These are phyloP conservation scores for Canis aureus DNA, from an alignment of 2,113 vertebrate genomes.

Conservation along the genomic window DNA sequence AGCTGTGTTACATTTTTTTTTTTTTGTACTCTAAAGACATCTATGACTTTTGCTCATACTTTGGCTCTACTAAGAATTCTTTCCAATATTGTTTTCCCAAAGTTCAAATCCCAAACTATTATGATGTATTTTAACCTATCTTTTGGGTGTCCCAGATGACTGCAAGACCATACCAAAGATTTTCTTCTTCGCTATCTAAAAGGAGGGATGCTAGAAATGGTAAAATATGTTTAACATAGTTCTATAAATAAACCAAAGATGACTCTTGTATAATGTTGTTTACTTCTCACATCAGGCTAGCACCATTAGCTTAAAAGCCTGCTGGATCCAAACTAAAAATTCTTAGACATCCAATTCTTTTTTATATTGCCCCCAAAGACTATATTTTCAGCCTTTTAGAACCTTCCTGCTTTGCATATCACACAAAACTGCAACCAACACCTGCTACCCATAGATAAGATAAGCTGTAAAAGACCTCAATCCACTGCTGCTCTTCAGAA, in stretches of 20 bases:
- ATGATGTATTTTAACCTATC: background rate
- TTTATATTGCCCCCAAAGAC: background rate
- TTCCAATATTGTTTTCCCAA: background rate
- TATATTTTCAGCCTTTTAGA: background rate
- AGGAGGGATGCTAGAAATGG: background rate
- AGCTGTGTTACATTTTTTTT: background rate
- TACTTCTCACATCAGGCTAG: background rate
- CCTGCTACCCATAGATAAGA: background rate
- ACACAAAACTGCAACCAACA: background rate
- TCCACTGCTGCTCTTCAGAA: background rate
- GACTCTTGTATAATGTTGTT: background rate
- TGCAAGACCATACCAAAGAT: background rate
- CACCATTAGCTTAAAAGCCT: background rate
- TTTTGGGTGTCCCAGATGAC: background rate
- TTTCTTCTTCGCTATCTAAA: slow-evolving; percentile 5
- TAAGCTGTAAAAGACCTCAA: background rate
- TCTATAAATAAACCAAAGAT: background rate
- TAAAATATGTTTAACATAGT: background rate
- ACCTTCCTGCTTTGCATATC: background rate
- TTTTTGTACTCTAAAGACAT: background rate
- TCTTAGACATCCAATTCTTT: background rate
- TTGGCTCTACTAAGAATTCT: background rate
- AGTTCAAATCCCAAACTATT: background rate
- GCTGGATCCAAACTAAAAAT: background rate
- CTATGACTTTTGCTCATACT: background rate